Conservation (phyloP, 2,888 invertebrate genomes). For the Lycaena phlaeas region DNA sequence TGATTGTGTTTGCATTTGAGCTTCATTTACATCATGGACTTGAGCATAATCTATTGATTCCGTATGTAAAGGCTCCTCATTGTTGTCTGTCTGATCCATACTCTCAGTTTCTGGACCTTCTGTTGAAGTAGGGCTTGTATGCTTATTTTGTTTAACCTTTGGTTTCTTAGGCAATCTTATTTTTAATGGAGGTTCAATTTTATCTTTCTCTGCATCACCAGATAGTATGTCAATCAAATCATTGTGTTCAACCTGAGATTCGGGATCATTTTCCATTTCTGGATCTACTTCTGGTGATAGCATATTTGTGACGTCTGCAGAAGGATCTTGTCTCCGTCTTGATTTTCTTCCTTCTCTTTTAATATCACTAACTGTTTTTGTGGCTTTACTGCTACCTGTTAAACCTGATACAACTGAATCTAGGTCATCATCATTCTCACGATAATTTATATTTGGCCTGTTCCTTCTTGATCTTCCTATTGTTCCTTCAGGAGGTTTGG, state of each 20-base stretch:
- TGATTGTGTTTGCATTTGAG: constrained; percentile 43
- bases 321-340: constrained; percentile 47
- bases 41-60: constrained; percentile 22
- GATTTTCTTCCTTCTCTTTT: constrained; percentile 55
- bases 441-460: constrained; percentile 66
- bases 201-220: constrained; percentile 33
- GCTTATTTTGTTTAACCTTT: constrained; percentile 46
- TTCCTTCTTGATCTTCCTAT: constrained; percentile 58
- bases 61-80: constrained; percentile 15
- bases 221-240: constrained; percentile 52
- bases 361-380: constrained; percentile 54
- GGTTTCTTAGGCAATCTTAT: constrained; percentile 41
- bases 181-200: constrained; percentile 31
- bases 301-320: constrained; percentile 23
- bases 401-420: constrained; percentile 56
- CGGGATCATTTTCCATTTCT: constrained; percentile 34
- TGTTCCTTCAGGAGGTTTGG: constrained; percentile 51
- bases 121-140: constrained; percentile 37
- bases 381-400: constrained; percentile 35
- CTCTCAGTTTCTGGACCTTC: constrained; percentile 17
- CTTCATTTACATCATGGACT: constrained; percentile 34
- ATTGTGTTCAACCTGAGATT: constrained; percentile 39
- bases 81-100: constrained; percentile 8
- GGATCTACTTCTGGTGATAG: constrained; percentile 31
- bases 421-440: constrained; percentile 72